phyloP scores from a whole-genome alignment of 2,797 vertebrate genomes.

The Galagoides demidoff region DNA sequence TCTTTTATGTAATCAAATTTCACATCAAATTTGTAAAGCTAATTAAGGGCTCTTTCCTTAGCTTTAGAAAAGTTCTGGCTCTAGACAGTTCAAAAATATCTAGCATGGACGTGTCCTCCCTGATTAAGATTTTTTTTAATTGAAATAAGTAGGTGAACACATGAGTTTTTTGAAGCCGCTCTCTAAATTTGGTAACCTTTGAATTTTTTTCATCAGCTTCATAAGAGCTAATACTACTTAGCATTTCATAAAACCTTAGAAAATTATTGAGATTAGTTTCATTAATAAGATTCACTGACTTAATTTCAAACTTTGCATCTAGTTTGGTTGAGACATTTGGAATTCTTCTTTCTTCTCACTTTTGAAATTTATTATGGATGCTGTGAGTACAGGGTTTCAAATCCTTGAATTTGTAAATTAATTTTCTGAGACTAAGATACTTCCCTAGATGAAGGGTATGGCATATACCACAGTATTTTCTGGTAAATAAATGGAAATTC shows the following conservation, averaged over 20 bases:
- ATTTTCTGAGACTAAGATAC: background rate
- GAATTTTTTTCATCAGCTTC: slow-evolving; percentile 4
- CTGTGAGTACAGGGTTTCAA: background rate
- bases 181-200: slow-evolving; percentile 6
- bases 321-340: background rate
- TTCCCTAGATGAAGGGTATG: background rate
- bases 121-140: background rate
- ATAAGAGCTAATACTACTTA: background rate
- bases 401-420: background rate
- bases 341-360: background rate
- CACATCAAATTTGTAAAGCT: background rate
- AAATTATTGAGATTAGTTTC: slow-evolving; percentile 37
- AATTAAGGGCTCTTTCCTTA: background rate
- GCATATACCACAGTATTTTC: background rate
- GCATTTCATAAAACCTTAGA: slow-evolving; percentile 36
- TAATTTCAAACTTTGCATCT: slow-evolving; percentile 20
- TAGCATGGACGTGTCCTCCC: background rate
- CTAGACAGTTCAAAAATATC: slow-evolving; percentile 20
- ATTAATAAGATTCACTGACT: slow-evolving; percentile 24
- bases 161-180: slow-evolving; percentile 10
- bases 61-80: background rate
- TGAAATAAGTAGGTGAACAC: background rate
- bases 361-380: background rate
- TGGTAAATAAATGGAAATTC: background rate
- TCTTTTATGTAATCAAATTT: slow-evolving; percentile 8